Conservation (phyloP, 2,797 vertebrate genomes). For the Tapirus indicus region DNA sequence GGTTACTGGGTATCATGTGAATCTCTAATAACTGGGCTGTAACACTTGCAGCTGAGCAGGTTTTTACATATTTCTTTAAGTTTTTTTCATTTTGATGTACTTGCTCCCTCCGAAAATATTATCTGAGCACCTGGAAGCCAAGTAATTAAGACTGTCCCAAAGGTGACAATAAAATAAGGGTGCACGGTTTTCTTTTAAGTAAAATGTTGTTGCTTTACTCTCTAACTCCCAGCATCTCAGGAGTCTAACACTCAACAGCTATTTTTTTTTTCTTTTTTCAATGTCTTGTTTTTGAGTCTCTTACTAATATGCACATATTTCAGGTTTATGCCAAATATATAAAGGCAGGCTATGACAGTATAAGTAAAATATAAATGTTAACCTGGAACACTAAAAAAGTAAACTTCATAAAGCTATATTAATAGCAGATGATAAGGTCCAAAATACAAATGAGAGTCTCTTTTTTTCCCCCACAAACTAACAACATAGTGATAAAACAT, state of each 20-base stretch:
- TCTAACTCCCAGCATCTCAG: not conserved
- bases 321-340: not conserved
- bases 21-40: not conserved
- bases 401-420: not conserved
- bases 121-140: not conserved
- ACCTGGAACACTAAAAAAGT: not conserved
- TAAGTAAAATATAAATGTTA: not conserved
- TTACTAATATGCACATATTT: not conserved
- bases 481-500: not conserved
- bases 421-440: not conserved
- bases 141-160: not conserved
- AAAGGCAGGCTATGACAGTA: not conserved
- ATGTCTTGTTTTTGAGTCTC: not conserved
- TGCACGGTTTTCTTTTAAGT: not conserved
- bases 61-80: not conserved
- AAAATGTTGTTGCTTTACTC: not conserved
- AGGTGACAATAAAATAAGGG: not conserved
- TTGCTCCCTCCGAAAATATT: not conserved
- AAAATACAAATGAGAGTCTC: not conserved
- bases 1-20: not conserved
- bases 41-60: not conserved
- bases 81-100: not conserved
- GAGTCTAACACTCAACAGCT: not conserved
- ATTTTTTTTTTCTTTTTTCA: not conserved
- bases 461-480: accelerated